Evolutionary conservation across 2,888 invertebrate species (phyloP).

Genomic region (Melinopterus prodromus): DNA sequence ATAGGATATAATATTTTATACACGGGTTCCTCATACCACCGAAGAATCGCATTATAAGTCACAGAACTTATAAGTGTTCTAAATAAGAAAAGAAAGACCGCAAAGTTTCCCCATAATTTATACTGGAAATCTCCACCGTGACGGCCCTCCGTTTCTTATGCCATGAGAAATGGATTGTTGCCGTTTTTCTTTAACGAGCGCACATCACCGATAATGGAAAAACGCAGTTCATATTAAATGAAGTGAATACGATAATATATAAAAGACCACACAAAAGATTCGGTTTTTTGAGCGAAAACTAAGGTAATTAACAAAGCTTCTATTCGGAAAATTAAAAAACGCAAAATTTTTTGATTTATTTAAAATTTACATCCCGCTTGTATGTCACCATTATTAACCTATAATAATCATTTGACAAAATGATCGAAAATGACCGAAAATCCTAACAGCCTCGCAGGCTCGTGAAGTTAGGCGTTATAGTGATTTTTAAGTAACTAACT

Average conservation of each 20-base stretch:
- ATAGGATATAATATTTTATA: not conserved
- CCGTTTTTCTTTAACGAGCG: not conserved
- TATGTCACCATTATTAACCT: too few species aligned
- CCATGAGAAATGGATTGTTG: slow-evolving; percentile 12
- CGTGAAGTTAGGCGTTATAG: too few species aligned
- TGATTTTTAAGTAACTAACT: too few species aligned
- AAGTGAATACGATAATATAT: not conserved
- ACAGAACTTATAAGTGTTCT: slow-evolving; percentile 21
- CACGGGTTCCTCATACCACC: not conserved
- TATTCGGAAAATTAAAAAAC: too few species aligned
- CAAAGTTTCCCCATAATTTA: slow-evolving; percentile 22
- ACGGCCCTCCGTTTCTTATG: slow-evolving; percentile 7
- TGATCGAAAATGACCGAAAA: too few species aligned
- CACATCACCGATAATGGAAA: not conserved
- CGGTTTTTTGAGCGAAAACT: too few species aligned
- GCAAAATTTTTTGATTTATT: too few species aligned
- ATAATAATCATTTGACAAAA: too few species aligned
- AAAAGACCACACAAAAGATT: too few species aligned
- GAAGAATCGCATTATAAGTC: slow-evolving; percentile 20
- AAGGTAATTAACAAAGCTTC: too few species aligned
- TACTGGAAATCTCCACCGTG: slow-evolving; percentile 5
- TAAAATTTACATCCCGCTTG: too few species aligned
- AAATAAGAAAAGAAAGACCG: slow-evolving; percentile 15
- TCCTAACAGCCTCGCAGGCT: too few species aligned
- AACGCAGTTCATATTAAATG: not conserved